Evolutionary conservation across 92 coral and sea anemone species (phyloP).

Genomic region (Umimayanthus chanpuru): DNA sequence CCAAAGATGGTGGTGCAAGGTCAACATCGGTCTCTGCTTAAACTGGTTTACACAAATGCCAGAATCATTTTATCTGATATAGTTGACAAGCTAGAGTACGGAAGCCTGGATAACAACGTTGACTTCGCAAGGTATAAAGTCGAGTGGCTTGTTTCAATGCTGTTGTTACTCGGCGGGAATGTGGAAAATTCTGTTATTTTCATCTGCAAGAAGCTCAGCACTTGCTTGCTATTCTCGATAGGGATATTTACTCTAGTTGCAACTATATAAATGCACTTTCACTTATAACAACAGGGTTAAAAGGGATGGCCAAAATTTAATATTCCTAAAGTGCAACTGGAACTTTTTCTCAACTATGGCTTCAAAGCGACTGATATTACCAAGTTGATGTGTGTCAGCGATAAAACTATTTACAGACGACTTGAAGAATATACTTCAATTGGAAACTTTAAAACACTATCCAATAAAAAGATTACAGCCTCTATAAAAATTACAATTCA

Average conservation of each 20-base stretch:
- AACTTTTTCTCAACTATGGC: not conserved
- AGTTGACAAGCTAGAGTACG: constrained; percentile 51
- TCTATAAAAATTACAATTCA: no score
- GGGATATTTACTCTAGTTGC: constrained; percentile 8
- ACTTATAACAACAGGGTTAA: not conserved
- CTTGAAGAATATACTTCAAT: no score
- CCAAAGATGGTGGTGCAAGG: no score
- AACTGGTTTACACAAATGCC: constrained; percentile 34
- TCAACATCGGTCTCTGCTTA: constrained; percentile 45
- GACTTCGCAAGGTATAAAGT: constrained; percentile 62
- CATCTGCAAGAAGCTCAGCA: constrained; percentile 50
- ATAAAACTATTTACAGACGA: no score
- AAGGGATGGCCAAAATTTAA: constrained; percentile 3
- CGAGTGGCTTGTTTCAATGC: constrained; percentile 68
- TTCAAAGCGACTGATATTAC: no score
- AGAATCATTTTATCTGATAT: constrained; percentile 48
- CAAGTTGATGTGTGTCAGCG: no score
- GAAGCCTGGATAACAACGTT: constrained; percentile 38
- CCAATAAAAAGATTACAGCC: no score
- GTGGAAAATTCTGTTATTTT: constrained; percentile 50
- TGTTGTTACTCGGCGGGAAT: constrained; percentile 56
- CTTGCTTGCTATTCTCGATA: not conserved
- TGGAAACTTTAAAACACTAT: no score
- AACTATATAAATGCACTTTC: not conserved
- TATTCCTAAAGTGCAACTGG: not conserved